A percentile compares a stretch with the other conserved stretches of the same genome.
phyloP scores from a whole-genome alignment of 2,888 invertebrate genomes.

The Clunio marinus region DNA sequence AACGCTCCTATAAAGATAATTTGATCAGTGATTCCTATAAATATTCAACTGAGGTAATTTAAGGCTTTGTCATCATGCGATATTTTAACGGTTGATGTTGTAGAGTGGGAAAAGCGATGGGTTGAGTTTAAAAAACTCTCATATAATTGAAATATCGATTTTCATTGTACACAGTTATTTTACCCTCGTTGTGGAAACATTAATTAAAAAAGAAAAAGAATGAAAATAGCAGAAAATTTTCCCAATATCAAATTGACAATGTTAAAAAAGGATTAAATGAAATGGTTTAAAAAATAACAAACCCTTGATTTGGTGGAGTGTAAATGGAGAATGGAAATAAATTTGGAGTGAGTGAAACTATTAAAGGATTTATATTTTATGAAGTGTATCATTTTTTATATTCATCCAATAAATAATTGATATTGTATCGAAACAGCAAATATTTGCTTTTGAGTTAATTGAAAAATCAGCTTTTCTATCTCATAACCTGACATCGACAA shows the following conservation, averaged over 20 bases:
- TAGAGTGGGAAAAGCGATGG: neutral
- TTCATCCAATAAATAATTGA: too few species aligned
- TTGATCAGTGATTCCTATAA: conserved; percentile 35
- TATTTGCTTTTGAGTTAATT: too few species aligned
- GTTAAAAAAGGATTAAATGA: conserved; percentile 21
- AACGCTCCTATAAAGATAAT: conserved; percentile 31
- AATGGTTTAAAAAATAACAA: neutral
- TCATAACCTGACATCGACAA: neutral
- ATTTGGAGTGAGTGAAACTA: neutral
- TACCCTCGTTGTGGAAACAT: neutral
- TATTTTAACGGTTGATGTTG: neutral
- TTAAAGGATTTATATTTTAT: too few species aligned
- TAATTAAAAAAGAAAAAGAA: conserved; percentile 10
- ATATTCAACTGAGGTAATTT: conserved; percentile 16
- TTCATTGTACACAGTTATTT: conserved; percentile 6
- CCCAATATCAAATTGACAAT: conserved; percentile 12
- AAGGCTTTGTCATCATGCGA: conserved; percentile 37
- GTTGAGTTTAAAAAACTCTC: neutral
- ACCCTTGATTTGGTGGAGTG: too few species aligned
- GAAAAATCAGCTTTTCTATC: too few species aligned
- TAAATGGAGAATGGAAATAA: neutral
- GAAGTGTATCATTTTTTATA: too few species aligned
- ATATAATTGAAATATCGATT: conserved; percentile 30
- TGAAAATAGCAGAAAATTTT: too few species aligned
- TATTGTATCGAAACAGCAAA: too few species aligned